Percentiles rank a stretch among this genome's conserved stretches.
Evolutionary conservation across 2,113 vertebrate species (phyloP).

Genomic region (Lophotis ruficrista): DNA sequence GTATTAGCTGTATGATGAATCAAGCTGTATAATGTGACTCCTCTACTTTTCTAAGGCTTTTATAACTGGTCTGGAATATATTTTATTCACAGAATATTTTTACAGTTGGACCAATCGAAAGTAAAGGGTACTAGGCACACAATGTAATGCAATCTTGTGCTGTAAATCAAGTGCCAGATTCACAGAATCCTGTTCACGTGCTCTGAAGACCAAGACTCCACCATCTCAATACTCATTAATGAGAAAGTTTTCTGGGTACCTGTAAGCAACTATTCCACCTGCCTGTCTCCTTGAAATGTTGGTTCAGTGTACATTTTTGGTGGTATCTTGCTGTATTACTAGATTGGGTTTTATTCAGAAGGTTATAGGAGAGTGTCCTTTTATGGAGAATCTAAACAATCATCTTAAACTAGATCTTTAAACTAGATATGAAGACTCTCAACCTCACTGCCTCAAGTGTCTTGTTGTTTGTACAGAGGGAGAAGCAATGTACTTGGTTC

Average conservation of each 20-base stretch:
- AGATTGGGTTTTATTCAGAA: not conserved
- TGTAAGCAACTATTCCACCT: not conserved
- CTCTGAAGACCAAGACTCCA: not conserved
- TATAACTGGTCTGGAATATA: not conserved
- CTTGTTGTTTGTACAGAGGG: not conserved
- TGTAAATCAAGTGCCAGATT: not conserved
- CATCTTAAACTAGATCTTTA: not conserved
- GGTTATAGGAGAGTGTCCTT: not conserved
- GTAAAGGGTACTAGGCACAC: not conserved
- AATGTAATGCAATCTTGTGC: not conserved
- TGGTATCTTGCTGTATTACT: not conserved
- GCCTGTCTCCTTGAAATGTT: not conserved
- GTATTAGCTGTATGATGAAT: not conserved
- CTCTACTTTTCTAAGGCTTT: not conserved
- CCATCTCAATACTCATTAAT: not conserved
- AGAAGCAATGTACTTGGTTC: not conserved
- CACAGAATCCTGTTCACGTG: not conserved
- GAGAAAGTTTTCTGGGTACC: not conserved
- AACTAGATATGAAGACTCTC: not conserved
- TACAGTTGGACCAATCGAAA: not conserved
- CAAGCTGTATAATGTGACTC: not conserved
- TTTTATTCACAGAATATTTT: not conserved
- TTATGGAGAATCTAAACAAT: not conserved
- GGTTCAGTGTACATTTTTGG: not conserved
- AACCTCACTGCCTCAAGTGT: not conserved